Conservation (phyloP, 2,888 invertebrate species). For the Ophioninae sp. region DNA sequence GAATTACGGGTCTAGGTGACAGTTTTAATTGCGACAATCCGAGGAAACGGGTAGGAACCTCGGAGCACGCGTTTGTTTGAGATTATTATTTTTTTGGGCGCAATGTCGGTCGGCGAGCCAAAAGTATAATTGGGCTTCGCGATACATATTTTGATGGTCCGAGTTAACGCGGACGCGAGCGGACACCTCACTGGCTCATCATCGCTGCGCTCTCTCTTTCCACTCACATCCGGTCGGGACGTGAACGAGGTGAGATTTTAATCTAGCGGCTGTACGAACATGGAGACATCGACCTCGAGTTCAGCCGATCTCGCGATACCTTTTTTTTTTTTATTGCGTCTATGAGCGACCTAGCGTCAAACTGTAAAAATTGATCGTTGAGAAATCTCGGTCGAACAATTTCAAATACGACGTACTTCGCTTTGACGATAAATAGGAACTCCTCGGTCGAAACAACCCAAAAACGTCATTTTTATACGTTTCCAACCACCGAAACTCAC, state of each 20-base stretch:
- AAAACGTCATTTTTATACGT: background rate
- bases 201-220: constrained; percentile 18
- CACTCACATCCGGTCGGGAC: constrained; percentile 69
- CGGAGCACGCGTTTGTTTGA: background rate
- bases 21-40: constrained; percentile 31
- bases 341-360: background rate
- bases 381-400: too few relatives aligned
- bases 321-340: constrained; percentile 17
- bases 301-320: constrained; percentile 29
- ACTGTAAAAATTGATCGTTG: background rate
- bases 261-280: constrained; percentile 69
- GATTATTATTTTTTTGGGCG: background rate
- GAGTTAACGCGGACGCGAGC: constrained; percentile 6
- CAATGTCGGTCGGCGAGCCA: constrained; percentile 59
- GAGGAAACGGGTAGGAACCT: constrained; percentile 47
- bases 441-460: background rate
- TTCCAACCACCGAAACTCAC: background rate
- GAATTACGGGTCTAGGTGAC: constrained; percentile 12
- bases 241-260: constrained; percentile 70
- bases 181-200: constrained; percentile 72
- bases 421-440: background rate
- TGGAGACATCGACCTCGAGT: constrained; percentile 69
- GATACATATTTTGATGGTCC: constrained; percentile 6
- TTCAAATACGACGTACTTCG: background rate
- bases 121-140: constrained; percentile 73